Base-by-base conservation (phyloP, 2,797 vertebrate species). In the Allenopithecus nigroviridis region DNA sequence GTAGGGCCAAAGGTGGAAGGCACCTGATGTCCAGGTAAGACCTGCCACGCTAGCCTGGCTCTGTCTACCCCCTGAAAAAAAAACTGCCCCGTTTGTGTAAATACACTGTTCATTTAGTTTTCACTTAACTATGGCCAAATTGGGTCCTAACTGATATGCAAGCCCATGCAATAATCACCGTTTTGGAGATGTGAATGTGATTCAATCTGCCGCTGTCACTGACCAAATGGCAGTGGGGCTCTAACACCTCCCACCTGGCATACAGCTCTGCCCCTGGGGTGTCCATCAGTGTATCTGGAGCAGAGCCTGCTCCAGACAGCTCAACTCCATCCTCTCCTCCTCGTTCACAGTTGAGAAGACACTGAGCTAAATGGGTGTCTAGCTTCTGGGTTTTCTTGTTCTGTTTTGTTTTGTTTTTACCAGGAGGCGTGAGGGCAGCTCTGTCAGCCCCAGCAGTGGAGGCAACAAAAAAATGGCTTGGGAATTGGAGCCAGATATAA, bases 401-500 rank as follows among this genome's bases (percentile, higher is more conserved):
- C 64, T n/a, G 16, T 68, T 95, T 39, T 21, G 10, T 61, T 81
- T 64, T 41, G 46, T n/a, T 68, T 59, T 57, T 21, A n/a, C 17
- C 59, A 33, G 83, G 41, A 70, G 46, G 14, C 5, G 11, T 1
- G 43, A 28, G 2, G 59, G 22, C 24, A 36, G 22, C 78, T 97
- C 89, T 68, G 88, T 91, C 75, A 95, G 81, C 30, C 86, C 1
- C 1, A 26, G 5, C 95, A 96, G 84, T 88, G 86, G 33, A 74
- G 68, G 48, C 61, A 90, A 84, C 26, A 39, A 97, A 95, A 95
- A 75, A n/a, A 3, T 1, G 59, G 48, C 61, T 84, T 96, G 97
- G 26, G 84, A 84, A 91, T 95, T 86, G 92, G 81, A 86, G 89
- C 87, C 39, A 92, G 78, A 93, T 55, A 50, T 78, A 72, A 88